These are phyloP conservation scores for Drosophila kambysellisi DNA, from an alignment of 2,888 invertebrate genomes.

Conservation along the genomic window DNA sequence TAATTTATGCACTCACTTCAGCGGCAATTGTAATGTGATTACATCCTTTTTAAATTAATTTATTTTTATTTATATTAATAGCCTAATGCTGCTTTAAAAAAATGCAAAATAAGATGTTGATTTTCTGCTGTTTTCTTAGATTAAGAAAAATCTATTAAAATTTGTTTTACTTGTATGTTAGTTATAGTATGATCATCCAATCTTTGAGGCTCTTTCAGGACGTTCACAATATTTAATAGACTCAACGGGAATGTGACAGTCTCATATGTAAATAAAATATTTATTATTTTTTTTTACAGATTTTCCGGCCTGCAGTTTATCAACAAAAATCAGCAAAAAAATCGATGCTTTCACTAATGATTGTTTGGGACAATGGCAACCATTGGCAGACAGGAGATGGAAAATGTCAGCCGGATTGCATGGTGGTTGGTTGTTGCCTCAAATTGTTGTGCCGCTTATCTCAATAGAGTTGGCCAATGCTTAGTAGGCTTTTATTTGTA, in stretches of 20 bases:
- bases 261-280: not conserved
- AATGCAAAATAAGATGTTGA: not conserved
- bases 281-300: not conserved
- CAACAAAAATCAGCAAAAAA: slow-evolving; percentile 8
- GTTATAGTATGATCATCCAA: not conserved
- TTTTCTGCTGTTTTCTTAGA: not conserved
- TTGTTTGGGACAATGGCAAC: slow-evolving; percentile 56
- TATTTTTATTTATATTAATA: not conserved
- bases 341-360: slow-evolving; percentile 15
- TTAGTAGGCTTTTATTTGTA: slow-evolving; percentile 37
- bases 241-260: not conserved
- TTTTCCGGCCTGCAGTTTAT: not conserved
- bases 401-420: not conserved
- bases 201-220: not conserved
- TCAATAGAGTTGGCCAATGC: slow-evolving; percentile 48
- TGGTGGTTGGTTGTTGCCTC: slow-evolving; percentile 17
- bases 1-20: not conserved
- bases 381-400: slow-evolving; percentile 29
- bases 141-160: not conserved
- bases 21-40: not conserved
- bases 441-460: slow-evolving; percentile 60
- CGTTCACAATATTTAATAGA: not conserved
- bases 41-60: not conserved
- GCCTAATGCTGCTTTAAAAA: not conserved
- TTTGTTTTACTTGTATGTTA: not conserved